phyloP scores from a whole-genome alignment of 2,113 vertebrate species.

The Zosterops borbonicus region DNA sequence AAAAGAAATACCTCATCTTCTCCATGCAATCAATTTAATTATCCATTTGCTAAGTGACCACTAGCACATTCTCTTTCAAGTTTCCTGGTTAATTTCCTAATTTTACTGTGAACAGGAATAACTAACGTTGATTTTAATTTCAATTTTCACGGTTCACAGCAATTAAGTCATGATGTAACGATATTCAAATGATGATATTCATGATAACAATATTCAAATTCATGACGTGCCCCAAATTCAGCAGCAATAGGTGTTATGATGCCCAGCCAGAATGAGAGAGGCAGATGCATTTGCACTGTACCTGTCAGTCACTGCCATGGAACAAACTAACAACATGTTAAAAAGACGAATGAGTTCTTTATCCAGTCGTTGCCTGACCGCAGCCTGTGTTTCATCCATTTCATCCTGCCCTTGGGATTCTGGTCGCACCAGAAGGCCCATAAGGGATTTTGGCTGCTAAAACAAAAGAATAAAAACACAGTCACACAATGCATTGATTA shows the following conservation, averaged over 20 bases:
- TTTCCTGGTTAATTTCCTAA: neutral
- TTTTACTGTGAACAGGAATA: neutral
- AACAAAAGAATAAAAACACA: slow-evolving; percentile 8
- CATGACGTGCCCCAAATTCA: neutral
- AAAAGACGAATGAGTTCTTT: slow-evolving; percentile 86
- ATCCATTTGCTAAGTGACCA: neutral
- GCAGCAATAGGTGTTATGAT: neutral
- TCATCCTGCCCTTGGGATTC: slow-evolving; percentile 73
- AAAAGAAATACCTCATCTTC: neutral
- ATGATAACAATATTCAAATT: neutral
- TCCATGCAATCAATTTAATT: neutral
- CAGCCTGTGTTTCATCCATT: slow-evolving; percentile 73
- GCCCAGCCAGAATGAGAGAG: neutral
- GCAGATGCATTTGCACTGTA: slow-evolving; percentile 47
- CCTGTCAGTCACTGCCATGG: slow-evolving; percentile 83
- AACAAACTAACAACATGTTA: slow-evolving; percentile 78
- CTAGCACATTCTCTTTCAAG: neutral
- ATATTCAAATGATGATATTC: neutral
- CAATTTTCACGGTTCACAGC: neutral
- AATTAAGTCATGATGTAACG: neutral
- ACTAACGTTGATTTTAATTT: neutral
- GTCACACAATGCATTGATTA: neutral
- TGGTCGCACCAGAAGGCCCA: slow-evolving; percentile 79
- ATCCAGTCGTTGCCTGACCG: slow-evolving; percentile 85
- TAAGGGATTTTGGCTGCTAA: slow-evolving; percentile 82